phyloP scores from a whole-genome alignment of 2,797 vertebrate genomes.

The Tarsius wallacei region DNA sequence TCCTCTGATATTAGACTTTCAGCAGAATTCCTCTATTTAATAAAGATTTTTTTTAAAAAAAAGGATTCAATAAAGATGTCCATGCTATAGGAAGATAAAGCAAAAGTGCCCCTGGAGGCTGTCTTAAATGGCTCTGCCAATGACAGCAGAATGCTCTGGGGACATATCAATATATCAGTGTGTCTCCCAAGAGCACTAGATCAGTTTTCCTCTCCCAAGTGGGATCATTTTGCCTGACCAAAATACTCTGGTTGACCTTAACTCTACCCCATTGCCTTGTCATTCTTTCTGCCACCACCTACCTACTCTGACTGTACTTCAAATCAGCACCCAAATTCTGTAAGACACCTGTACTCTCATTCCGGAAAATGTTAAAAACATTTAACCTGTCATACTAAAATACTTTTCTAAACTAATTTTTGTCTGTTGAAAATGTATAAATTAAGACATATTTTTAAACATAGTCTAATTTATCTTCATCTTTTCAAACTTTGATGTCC shows the following conservation, averaged over 20 bases:
- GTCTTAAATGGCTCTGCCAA: neutral
- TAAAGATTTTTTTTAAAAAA: neutral
- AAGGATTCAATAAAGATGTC: neutral
- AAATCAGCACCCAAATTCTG: neutral
- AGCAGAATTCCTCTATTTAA: slow-evolving; percentile 43
- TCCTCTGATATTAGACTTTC: neutral
- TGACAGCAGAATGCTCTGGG: neutral
- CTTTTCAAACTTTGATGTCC: neutral
- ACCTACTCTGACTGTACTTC: neutral
- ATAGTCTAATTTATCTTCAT: neutral
- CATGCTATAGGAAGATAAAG: neutral
- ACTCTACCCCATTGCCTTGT: neutral
- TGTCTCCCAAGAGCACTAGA: neutral
- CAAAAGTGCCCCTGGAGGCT: neutral
- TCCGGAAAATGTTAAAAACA: neutral
- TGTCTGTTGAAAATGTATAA: neutral
- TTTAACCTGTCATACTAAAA: neutral
- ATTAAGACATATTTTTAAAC: neutral
- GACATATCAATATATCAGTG: neutral
- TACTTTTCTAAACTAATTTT: slow-evolving; percentile 6
- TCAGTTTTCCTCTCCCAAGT: neutral
- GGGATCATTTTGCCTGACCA: neutral
- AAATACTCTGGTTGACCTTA: neutral
- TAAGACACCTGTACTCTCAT: neutral
- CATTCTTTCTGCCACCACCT: neutral